Base-by-base conservation (phyloP, 2,888 invertebrate species). In the Athalia cordata region DNA sequence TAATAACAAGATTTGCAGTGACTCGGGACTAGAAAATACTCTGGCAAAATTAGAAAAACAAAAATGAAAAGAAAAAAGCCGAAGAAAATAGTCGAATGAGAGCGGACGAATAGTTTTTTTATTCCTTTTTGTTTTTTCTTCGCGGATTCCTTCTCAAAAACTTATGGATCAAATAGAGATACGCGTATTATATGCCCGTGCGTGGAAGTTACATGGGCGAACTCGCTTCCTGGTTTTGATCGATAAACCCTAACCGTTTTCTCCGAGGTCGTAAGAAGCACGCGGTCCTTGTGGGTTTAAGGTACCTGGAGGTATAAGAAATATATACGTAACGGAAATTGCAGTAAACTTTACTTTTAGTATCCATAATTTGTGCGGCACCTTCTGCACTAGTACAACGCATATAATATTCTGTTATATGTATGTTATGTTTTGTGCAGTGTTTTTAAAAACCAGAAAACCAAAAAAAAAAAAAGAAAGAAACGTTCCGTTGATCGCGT, bases 1-100 rank as follows among this genome's bases (percentile, higher is more conserved):
- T 72, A 72, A 59, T 59, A 72, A 72, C 13, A 59, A 72, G 59
- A 72, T 72, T 72, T 59, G 9, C 43, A 70, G 45, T 57, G 43
- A 70, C 70, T 57, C 29, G 43, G 9, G 55, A 52, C 52, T 11
- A 11, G 43, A 55, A 6, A 55, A 29, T 5, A 8, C 11, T 50
- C n/a, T 5, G 45, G 13, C 50, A 9, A 52, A 68, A 52, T 29
- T 29, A 29, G 55, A 55, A n/a, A 6, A 11, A 11, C n/a, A 5
- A 5, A n/a, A n/a, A 5, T 6, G 4, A 11, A 11, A 55, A 5
- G 7, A n/a, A 5, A 4, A 55, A 55, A 9, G 0, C 4, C 55
- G 55, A 55, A 55, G 55, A 2, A 29, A 29, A 29, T 29, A 29
- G 29, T 29, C 29, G 29, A 29, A 29, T 29, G 29, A 29, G 29